Conservation (phyloP, 2,113 vertebrate species). For the Cinclus mexicanus region DNA sequence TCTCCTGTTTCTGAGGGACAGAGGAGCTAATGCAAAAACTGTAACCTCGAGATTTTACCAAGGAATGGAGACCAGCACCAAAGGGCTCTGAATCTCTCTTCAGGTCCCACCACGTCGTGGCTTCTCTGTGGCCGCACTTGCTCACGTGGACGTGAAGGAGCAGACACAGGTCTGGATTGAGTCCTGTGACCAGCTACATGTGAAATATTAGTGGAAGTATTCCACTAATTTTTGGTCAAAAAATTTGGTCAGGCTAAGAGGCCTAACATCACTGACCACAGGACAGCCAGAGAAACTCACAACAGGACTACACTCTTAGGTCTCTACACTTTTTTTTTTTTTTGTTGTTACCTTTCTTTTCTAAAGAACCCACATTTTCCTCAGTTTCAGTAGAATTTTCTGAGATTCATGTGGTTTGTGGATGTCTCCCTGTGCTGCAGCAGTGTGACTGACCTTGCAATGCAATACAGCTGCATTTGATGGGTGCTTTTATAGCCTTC, state of each 20-base stretch:
- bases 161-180: background rate
- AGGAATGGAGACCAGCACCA: background rate
- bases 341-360: background rate
- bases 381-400: background rate
- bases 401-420: rapidly evolving
- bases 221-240: background rate
- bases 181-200: background rate
- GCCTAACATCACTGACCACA: background rate
- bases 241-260: rapidly evolving
- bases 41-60: background rate
- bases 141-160: background rate
- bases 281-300: background rate
- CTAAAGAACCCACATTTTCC: background rate
- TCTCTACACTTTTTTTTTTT: background rate
- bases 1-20: background rate
- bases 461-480: background rate
- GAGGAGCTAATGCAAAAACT: background rate
- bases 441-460: background rate
- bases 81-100: background rate
- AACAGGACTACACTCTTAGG: background rate
- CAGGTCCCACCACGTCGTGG: rapidly evolving
- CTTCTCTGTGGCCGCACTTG: background rate
- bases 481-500: background rate
- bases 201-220: background rate
- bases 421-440: background rate